A percentile compares a stretch with the other conserved stretches of the same genome.
Conservation (phyloP, 2,797 vertebrate species). For the Anabas testudineus region DNA sequence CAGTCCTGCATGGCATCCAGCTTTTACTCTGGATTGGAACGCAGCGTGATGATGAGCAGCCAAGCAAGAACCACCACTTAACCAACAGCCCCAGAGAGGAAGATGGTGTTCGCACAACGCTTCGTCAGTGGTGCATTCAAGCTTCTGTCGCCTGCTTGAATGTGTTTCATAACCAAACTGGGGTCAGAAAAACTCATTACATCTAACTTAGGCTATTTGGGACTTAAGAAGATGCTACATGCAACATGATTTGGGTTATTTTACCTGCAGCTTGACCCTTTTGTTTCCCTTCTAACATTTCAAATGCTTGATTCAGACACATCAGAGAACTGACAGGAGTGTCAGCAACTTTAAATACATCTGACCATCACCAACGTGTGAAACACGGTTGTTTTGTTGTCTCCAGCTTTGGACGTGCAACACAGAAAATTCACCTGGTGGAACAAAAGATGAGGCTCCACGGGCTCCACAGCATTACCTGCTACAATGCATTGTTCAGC, state of each 20-base stretch:
- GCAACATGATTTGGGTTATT: constrained; percentile 53
- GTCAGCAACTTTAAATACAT: constrained; percentile 34
- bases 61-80: constrained; percentile 72
- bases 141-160: constrained; percentile 21
- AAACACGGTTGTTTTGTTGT: not conserved
- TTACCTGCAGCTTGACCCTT: constrained; percentile 54
- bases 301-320: constrained; percentile 17
- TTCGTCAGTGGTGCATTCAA: constrained; percentile 39
- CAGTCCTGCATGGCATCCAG: constrained; percentile 22
- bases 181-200: constrained; percentile 45
- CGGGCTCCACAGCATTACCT: constrained; percentile 17
- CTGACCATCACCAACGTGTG: constrained; percentile 36
- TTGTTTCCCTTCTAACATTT: constrained; percentile 39
- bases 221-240: constrained; percentile 5
- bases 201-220: not conserved
- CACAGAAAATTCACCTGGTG: constrained; percentile 51
- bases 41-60: constrained; percentile 50
- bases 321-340: constrained; percentile 41
- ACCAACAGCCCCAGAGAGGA: constrained; percentile 34
- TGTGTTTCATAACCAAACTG: constrained; percentile 30
- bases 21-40: constrained; percentile 48
- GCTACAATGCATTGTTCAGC: constrained; percentile 28
- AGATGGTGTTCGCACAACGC: constrained; percentile 24
- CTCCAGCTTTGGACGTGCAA: not conserved
- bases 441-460: constrained; percentile 24